Base-by-base conservation (phyloP, 2,888 invertebrate genomes). In the Clepsis dumicolana region DNA sequence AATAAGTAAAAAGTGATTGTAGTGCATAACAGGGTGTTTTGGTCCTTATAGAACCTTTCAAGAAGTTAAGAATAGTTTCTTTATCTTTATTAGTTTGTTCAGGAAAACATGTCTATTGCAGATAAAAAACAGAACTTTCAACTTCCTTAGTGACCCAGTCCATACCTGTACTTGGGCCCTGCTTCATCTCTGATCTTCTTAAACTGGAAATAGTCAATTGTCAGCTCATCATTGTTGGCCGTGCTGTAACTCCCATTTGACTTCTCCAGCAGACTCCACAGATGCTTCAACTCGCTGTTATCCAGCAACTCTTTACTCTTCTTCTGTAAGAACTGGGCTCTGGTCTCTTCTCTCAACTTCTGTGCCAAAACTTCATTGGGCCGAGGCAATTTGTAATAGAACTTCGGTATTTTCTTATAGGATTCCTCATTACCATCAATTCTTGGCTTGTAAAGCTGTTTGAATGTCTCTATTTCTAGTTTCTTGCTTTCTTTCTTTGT, bases 181-280 rank as follows among this genome's bases (percentile, higher is more conserved):
- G 97, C 96, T 71, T 96, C 93, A 72, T 95, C 94, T 24, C 96
- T 95, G 8, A 98, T 97, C 87, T 96, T 96, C 75, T 96, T 95
- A 82, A 97, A 98, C 86, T 98, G 97, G 72, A 95, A 94, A 85
- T 98, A 98, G 84, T 96, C 97, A 67, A 98, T 97, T 71, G 97
- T 94, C 75, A 98, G 96, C 78, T 98, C 98, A 71, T 97, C 97
- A 71, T 89, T 93, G 53, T 80, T 90, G 0, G 85, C 80, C 44
- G 95, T 95, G 56, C 95, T 94, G 41, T 96, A 96, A 70, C 95
- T 96, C 18, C 96, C 97, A 77, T 97, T 97, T 64, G 97, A 95
- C 75, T 97, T 96, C 85, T 98, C 97, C 71, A 99, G 87, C 63
- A 97, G 89, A 53, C 95, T 95, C 98, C 98, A 98, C 0, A 99